Base-by-base conservation (phyloP, 2,888 invertebrate genomes). In the Epistrophe grossulariae region DNA sequence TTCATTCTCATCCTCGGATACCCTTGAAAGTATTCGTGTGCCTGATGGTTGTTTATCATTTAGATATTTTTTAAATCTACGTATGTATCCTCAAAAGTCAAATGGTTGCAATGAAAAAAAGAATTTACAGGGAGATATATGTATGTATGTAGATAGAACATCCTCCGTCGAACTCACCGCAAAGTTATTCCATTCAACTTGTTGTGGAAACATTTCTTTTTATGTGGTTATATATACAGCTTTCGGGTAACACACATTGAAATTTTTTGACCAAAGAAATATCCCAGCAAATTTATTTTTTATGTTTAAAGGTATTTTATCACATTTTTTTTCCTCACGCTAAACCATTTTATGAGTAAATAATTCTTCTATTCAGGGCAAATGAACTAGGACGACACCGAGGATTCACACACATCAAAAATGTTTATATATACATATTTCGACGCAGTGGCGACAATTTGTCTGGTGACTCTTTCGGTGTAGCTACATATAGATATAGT, bases 391-490 rank as follows among this genome's bases (percentile, higher is more conserved):
- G 35, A 64, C 50, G 31, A 17, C n/a, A 17, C 10, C 4, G n/a
- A 57, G 17, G 70, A 48, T 50, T 38, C 31, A 48, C 64, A 72
- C 77, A 72, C 50, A 72, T 50, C 35, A 55, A 15, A 66, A 57
- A 60, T 72, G 71, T 80, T 80, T 80, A 73, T 68, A 71, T 72
- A 64, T 77, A 77, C 77, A 77, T 73, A 60, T 40, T 62, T 66
- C 80, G 80, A 80, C 84, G 80, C 80, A 84, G 50, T 72, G 84
- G 84, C 80, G 80, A 60, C 84, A 45, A 19, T 40, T 72, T 43
- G 80, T 84, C 84, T 84, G 52, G 64, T 72, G 70, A 50, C 28
- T 82, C 40, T 38, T 71, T 76, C 48, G 52, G 38, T 71, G 13
- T 55, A 8, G n/a, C n/a, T n/a, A 2, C 35, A 35, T 13, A 13